A percentile compares a stretch with the other conserved stretches of the same genome.
These are phyloP conservation scores for Phrynocephalus guinanensis DNA, from an alignment of 2,797 vertebrate genomes.

Conservation along the genomic window DNA sequence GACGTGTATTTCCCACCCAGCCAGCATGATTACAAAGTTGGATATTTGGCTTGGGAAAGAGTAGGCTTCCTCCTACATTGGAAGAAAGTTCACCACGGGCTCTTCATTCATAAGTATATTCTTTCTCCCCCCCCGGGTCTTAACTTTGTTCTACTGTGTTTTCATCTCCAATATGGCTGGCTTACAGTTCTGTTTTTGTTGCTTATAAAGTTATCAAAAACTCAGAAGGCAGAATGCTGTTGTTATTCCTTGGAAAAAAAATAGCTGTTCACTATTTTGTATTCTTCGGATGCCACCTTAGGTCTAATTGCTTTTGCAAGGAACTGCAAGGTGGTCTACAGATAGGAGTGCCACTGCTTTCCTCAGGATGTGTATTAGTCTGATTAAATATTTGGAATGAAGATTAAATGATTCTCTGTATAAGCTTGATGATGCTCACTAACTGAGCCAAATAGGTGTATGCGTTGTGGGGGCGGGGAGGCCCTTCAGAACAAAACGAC, in stretches of 20 bases:
- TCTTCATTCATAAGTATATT: neutral
- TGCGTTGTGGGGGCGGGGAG: neutral
- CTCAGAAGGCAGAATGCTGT: neutral
- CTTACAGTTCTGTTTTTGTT: neutral
- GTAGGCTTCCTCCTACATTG: neutral
- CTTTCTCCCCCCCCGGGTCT: neutral
- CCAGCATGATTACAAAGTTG: neutral
- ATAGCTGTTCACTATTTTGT: conserved; percentile 15
- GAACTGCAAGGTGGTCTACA: conserved; percentile 31
- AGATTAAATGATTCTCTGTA: conserved; percentile 52
- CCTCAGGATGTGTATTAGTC: conserved; percentile 52
- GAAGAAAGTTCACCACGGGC: conserved; percentile 17
- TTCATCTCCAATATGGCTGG: neutral
- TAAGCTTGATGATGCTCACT: conserved; percentile 48
- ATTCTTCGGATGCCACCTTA: conserved; percentile 2
- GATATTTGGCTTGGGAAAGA: conserved; percentile 31
- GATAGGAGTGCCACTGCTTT: conserved; percentile 47
- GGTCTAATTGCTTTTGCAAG: conserved; percentile 50
- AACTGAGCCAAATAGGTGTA: conserved; percentile 29
- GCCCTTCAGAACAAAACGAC: conserved; percentile 35
- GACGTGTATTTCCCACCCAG: neutral
- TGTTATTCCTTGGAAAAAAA: neutral
- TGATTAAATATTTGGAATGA: conserved; percentile 69
- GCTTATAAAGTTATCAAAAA: conserved; percentile 9
- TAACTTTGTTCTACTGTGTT: neutral